Evolutionary conservation across 2,113 vertebrate species (phyloP).

Genomic region (Rana temporaria): DNA sequence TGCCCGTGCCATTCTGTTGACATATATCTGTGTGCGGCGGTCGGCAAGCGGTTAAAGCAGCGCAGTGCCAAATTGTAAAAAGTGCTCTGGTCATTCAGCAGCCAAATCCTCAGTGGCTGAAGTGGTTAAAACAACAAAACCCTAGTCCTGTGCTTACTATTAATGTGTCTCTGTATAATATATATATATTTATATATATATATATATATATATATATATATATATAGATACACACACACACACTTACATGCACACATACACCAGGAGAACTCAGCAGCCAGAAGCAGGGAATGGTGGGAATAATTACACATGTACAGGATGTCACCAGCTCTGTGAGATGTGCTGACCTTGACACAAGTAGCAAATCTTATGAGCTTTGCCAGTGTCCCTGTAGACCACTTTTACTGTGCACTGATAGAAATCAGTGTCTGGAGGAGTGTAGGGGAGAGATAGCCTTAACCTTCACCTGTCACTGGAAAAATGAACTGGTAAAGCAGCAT

Average conservation of each 20-base stretch:
- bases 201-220: too few relatives aligned
- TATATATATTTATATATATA: too few relatives aligned
- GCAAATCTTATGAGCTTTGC: conserved; percentile 3
- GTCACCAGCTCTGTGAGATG: neutral
- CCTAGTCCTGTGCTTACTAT: too few relatives aligned
- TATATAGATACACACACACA: too few relatives aligned
- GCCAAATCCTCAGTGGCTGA: too few relatives aligned
- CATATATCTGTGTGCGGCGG: too few relatives aligned
- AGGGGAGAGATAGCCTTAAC: conserved; percentile 42
- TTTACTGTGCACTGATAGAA: conserved; percentile 27
- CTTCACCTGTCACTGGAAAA: conserved; percentile 40
- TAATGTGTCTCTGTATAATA: too few relatives aligned
- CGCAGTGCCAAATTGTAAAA: too few relatives aligned
- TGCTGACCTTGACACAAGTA: conserved; percentile 31
- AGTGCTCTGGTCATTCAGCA: too few relatives aligned
- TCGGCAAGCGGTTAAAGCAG: too few relatives aligned
- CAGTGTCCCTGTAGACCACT: neutral
- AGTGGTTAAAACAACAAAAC: too few relatives aligned
- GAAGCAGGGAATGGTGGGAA: neutral
- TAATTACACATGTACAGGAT: conserved; percentile 19
- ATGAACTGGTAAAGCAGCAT: conserved; percentile 15
- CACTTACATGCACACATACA: neutral
- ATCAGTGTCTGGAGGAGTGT: conserved; percentile 13
- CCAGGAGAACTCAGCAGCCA: neutral
- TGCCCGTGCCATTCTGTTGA: too few relatives aligned